Evolutionary conservation across 2,888 invertebrate genomes (phyloP), one percentile per base, ranked within the genome.

Genomic region (Elegia similella): DNA sequence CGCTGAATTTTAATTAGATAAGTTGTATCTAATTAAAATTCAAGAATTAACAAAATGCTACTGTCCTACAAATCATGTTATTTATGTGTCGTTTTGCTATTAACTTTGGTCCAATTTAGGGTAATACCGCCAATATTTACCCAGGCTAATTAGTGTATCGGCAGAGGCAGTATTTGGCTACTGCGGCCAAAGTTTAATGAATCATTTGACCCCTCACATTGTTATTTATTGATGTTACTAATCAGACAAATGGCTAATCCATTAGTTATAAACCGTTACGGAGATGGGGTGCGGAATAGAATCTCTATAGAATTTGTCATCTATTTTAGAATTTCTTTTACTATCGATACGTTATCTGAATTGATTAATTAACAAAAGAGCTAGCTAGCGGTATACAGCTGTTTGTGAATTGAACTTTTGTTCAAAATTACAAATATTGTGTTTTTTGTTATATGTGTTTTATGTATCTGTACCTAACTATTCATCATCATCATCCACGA

Each of bases 171-270:
- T 78, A 78, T 82, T 78, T 80, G 76, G 63, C 66, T 73, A 74
- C 69, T 68, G 68, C 73, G 80, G 80, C 83, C 76, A 80, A 82
- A 84, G 82, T 87, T 88, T 84, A 86, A 86, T 87, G 84, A 88
- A 82, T 82, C 80, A 84, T 72, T 76, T 82, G 82, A 82, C 83
- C 85, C 80, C 78, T 69, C 71, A 75, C 74, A 72, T 77, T 78
- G 78, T 88, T 88, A 88, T 86, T 87, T 89, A 89, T 90, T 86
- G 84, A 88, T 82, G 82, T 76, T 78, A 77, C 80, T 88, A 88
- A 90, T 89, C 88, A 89, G 82, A 88, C 86, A 88, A 89, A 90
- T 88, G 84, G 86, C 78, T 89, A 88, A 89, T 88, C 88, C 88
- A 90, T 89, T 89, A 86, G 43, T 43, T 53, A 54, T 54, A 54